phyloP scores from a whole-genome alignment of 1,140 invertebrate genomes.

The Agrypnia vestita region DNA sequence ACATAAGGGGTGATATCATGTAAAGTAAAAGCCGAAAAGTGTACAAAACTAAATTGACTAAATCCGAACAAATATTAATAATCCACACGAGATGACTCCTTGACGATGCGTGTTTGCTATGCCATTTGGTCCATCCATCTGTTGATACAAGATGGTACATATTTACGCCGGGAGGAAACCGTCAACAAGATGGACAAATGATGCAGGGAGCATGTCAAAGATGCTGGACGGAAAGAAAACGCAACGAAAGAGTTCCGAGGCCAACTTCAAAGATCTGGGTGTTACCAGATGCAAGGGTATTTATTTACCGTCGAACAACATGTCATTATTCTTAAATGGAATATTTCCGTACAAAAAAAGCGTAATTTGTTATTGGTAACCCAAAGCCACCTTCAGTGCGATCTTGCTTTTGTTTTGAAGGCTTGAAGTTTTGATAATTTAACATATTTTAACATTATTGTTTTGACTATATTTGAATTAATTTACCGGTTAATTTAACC shows the following conservation, averaged over 20 bases:
- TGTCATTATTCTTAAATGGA: no score
- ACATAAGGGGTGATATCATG: background rate
- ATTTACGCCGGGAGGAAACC: conserved; percentile 3
- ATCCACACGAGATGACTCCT: conserved; percentile 4
- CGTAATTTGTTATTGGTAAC: no score
- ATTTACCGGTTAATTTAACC: no score
- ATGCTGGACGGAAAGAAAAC: conserved; percentile 1
- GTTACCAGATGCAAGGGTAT: no score
- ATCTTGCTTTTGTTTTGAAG: no score
- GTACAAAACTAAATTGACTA: conserved; percentile 32
- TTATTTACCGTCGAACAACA: no score
- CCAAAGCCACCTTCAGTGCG: no score
- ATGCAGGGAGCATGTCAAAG: conserved; percentile 4
- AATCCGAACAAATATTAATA: conserved; percentile 28
- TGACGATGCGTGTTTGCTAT: conserved; percentile 12
- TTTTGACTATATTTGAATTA: no score
- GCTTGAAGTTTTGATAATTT: no score
- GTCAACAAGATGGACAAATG: conserved; percentile 15
- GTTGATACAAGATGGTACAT: conserved; percentile 20
- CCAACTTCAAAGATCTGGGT: no score
- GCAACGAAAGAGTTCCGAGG: background rate
- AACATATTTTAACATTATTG: no score
- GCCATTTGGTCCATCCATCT: conserved; percentile 27
- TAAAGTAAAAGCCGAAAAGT: background rate
- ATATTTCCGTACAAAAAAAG: no score